phyloP scores from a whole-genome alignment of 2,113 vertebrate genomes.

The Otolemur garnettii region DNA sequence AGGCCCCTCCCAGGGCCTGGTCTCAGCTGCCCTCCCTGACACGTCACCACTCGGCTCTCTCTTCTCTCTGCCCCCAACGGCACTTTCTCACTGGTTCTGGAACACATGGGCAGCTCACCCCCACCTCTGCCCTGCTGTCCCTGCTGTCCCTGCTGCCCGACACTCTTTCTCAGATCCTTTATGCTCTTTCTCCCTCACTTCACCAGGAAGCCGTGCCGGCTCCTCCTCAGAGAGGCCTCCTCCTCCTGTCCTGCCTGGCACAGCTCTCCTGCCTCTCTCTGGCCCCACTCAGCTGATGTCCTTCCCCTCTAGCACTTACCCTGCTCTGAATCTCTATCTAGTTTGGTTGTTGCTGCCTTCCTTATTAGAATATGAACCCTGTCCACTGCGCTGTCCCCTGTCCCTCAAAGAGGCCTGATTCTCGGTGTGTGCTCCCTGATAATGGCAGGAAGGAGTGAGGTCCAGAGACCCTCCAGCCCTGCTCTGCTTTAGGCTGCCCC shows the following conservation, averaged over 20 bases:
- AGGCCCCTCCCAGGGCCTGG: rapidly evolving
- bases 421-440: neutral
- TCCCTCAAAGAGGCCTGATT: neutral
- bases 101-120: neutral
- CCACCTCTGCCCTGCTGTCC: neutral
- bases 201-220: neutral
- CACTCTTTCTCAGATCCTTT: neutral
- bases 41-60: neutral
- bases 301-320: rapidly evolving
- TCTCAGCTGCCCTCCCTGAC: neutral
- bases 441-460: neutral
- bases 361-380: no score
- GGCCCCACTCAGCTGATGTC: neutral
- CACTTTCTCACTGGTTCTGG: neutral
- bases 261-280: neutral
- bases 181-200: neutral
- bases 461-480: no score
- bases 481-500: neutral
- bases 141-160: neutral
- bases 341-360: neutral
- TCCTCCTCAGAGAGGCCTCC: neutral
- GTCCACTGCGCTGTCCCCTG: neutral
- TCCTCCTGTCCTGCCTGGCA: neutral
- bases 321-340: neutral
- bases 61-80: no score